Percentiles rank a stretch among this genome's conserved stretches.
Evolutionary conservation across 2,113 vertebrate species (phyloP).

Genomic region (Myrmecobius fasciatus): DNA sequence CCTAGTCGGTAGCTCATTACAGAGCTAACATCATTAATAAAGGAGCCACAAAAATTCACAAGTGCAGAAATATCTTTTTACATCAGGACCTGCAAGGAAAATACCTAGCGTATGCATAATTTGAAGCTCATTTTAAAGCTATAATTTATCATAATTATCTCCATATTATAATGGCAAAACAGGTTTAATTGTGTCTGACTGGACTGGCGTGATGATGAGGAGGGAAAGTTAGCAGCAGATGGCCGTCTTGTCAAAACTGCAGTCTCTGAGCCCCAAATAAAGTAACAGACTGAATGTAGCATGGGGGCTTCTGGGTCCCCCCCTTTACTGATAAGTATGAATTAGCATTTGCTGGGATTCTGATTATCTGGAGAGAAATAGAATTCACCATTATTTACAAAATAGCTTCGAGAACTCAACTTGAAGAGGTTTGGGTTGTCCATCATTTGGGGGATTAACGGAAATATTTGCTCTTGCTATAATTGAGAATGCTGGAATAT

Average conservation of each 20-base stretch:
- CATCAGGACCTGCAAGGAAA: constrained; percentile 82
- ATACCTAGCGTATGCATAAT: constrained; percentile 85
- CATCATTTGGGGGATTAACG: constrained; percentile 58
- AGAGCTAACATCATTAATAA: constrained; percentile 88
- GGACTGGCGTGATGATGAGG: constrained; percentile 83
- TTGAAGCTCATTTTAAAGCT: constrained; percentile 83
- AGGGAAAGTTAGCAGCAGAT: constrained; percentile 86
- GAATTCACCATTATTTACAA: constrained; percentile 80
- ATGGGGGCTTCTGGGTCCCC: constrained; percentile 61
- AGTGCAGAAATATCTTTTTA: constrained; percentile 79
- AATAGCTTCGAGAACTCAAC: constrained; percentile 70
- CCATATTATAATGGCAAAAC: constrained; percentile 86
- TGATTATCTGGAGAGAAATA: constrained; percentile 77
- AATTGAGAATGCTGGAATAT: constrained; percentile 41
- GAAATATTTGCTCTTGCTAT: constrained; percentile 71
- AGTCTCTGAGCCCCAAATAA: constrained; percentile 80
- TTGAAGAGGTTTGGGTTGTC: constrained; percentile 69
- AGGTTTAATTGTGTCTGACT: constrained; percentile 89
- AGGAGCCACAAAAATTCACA: constrained; percentile 84
- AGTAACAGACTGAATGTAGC: constrained; percentile 79
- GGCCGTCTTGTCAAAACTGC: constrained; percentile 84
- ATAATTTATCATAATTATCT: constrained; percentile 90
- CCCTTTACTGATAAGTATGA: constrained; percentile 68
- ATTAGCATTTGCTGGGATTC: constrained; percentile 82
- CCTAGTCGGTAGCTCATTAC: constrained; percentile 86